Base-by-base conservation (phyloP, 1,140 invertebrate species). In the Leptinotarsa defecta region DNA sequence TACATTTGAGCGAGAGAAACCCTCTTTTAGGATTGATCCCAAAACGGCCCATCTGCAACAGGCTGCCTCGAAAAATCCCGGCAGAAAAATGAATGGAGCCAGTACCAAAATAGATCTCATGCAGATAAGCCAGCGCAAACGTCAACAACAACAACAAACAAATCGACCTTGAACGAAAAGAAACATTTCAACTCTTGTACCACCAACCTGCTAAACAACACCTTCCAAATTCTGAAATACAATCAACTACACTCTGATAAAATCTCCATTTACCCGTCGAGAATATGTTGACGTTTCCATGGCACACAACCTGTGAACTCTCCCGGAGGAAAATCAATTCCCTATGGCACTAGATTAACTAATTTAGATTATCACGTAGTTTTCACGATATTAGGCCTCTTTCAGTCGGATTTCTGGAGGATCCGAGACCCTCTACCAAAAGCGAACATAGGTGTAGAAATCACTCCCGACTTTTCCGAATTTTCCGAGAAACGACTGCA, bases 401-500 rank as follows among this genome's bases (percentile, higher is more conserved):
- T 20, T 67, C 22, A 20, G 20, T 15, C 6, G 5, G n/a, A 20
- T 67, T 67, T 67, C 15, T 67, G 64, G 64, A 67, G 20, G 64
- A n/a, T 15, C 20, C 64, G 24, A 34, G 64, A 15, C 22, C 64
- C 15, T 67, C 64, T n/a, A 57, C 52, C n/a, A 19, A 57, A 57
- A 57, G 15, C 52, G 52, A 15, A 57, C 52, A 19, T 57, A 67
- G 64, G 27, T 67, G 64, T 67, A 17, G 34, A 67, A 67, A 67
- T 67, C 20, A 22, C 64, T 57, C 15, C 64, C 24, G 34, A 48
- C 11, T 68, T 68, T 68, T 68, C 24, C 67, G 67, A 68, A 48
- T 68, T 68, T 68, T 68, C 67, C 67, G 34, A 68, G 67, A 15
- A 24, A 68, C 67, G 67, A 68, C 67, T 68, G 67, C 67, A 68